Conservation (phyloP, 2,113 vertebrate genomes). For the Malurus melanocephalus region DNA sequence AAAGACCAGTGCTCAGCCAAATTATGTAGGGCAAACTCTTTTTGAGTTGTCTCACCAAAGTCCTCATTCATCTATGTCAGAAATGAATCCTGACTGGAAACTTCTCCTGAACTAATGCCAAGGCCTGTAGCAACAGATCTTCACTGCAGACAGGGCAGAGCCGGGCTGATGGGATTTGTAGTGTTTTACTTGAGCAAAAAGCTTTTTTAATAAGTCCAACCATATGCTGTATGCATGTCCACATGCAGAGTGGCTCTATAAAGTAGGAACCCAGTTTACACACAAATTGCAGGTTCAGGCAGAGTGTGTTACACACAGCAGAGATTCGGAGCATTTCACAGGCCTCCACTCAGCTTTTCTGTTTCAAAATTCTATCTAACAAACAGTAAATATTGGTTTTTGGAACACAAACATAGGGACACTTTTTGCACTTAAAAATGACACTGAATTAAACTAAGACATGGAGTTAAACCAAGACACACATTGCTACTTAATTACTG, state of each 20-base stretch:
- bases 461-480: neutral
- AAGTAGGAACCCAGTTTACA: neutral
- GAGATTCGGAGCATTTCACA: neutral
- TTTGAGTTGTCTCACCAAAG: neutral
- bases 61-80: slow-evolving; percentile 13
- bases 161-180: neutral
- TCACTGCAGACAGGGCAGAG: neutral
- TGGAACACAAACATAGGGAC: neutral
- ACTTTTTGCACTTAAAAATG: neutral
- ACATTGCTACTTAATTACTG: neutral
- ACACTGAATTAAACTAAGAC: neutral
- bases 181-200: neutral
- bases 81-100: slow-evolving; percentile 22
- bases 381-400: neutral
- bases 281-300: neutral
- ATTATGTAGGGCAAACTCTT: neutral
- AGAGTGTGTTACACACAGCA: neutral
- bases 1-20: slow-evolving; percentile 1
- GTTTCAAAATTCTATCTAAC: neutral
- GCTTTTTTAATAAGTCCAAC: neutral
- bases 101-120: neutral
- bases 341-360: neutral
- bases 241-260: neutral
- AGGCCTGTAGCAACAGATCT: neutral
- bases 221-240: neutral